phyloP scores from a whole-genome alignment of 2,113 vertebrate species.

The Apaloderma vittatum region DNA sequence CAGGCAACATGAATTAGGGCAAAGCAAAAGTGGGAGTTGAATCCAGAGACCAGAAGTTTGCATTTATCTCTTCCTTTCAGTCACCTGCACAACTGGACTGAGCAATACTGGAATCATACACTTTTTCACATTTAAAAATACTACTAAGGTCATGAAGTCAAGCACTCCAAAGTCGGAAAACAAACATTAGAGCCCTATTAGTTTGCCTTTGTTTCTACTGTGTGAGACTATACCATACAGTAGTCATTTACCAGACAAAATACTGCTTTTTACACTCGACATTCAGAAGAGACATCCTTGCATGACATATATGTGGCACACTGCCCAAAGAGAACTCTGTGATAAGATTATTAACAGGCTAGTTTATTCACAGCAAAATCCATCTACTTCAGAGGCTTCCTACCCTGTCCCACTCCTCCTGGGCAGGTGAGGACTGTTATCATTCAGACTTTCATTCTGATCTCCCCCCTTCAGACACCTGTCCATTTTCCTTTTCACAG shows the following conservation, averaged over 20 bases:
- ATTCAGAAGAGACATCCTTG: background rate
- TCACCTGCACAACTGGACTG: background rate
- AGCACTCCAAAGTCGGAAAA: background rate
- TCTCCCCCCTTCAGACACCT: background rate
- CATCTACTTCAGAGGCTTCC: background rate
- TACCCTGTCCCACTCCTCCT: background rate
- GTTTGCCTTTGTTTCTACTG: background rate
- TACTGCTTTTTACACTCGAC: background rate
- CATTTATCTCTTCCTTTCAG: background rate
- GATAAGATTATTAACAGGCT: background rate
- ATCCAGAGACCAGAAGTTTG: background rate
- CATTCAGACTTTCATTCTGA: background rate
- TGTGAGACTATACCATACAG: background rate
- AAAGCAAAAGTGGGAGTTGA: background rate
- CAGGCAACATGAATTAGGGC: background rate
- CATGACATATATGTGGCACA: rapidly evolving
- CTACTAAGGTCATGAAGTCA: background rate
- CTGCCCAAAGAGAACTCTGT: background rate
- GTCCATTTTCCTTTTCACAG: background rate
- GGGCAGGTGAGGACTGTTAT: background rate
- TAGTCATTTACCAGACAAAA: background rate
- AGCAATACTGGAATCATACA: background rate
- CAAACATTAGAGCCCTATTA: background rate
- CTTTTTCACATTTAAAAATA: background rate
- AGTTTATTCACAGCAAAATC: background rate